Evolutionary conservation across 2,797 vertebrate species (phyloP).

Genomic region (Phataginus tetradactyla): DNA sequence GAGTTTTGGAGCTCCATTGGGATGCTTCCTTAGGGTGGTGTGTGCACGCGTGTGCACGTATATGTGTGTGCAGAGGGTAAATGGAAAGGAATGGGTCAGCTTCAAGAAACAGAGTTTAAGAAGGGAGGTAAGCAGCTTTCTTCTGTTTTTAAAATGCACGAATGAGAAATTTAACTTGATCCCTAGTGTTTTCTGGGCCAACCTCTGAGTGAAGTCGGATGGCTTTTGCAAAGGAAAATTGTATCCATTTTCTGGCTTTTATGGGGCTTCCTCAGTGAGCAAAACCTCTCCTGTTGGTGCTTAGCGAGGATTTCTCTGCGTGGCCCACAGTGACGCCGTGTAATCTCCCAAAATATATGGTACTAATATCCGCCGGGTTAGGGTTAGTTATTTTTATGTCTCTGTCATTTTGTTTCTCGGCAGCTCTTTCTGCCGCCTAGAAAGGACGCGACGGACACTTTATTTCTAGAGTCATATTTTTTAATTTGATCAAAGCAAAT

Average conservation of each 20-base stretch:
- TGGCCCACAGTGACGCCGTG: slow-evolving; percentile 71
- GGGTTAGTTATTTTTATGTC: slow-evolving; percentile 83
- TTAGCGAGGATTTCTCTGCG: slow-evolving; percentile 80
- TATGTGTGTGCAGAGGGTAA: neutral
- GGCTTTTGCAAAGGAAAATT: slow-evolving; percentile 78
- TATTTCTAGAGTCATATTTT: slow-evolving; percentile 82
- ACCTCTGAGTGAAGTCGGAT: slow-evolving; percentile 69
- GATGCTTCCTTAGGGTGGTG: neutral
- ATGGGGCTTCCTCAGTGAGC: slow-evolving; percentile 78
- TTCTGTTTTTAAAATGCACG: slow-evolving; percentile 61
- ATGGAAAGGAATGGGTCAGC: neutral
- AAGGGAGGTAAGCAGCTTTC: neutral
- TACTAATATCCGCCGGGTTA: slow-evolving; percentile 80
- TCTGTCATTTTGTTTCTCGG: slow-evolving; percentile 81
- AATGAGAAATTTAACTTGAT: slow-evolving; percentile 78
- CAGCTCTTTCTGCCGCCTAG: slow-evolving; percentile 72
- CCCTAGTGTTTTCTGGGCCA: slow-evolving; percentile 75
- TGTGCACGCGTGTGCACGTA: neutral
- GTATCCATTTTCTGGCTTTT: slow-evolving; percentile 79
- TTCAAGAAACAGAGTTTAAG: slow-evolving; percentile 45
- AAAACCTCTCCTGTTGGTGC: slow-evolving; percentile 81
- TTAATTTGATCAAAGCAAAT: slow-evolving; percentile 84
- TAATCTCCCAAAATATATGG: slow-evolving; percentile 83
- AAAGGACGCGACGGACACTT: slow-evolving; percentile 75
- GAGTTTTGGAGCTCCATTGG: neutral